Evolutionary conservation across 2,113 vertebrate species (phyloP).

Genomic region (Jacana jacana): DNA sequence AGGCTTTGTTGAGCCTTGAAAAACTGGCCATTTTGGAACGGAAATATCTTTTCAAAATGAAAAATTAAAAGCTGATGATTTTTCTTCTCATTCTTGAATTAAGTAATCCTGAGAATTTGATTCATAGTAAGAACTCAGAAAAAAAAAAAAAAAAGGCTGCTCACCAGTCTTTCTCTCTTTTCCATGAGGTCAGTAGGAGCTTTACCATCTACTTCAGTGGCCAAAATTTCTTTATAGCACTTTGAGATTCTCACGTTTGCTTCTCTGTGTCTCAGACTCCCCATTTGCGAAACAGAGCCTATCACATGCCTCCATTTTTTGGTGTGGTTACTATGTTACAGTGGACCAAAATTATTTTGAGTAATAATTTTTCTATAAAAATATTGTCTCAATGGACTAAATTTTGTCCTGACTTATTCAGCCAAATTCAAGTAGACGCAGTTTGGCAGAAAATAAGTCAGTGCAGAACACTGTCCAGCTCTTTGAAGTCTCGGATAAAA

Average conservation of each 20-base stretch:
- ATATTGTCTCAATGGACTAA: neutral
- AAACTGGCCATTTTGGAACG: neutral
- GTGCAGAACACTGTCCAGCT: neutral
- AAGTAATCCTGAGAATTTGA: neutral
- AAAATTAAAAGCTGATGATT: neutral
- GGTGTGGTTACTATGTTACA: neutral
- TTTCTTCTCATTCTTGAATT: neutral
- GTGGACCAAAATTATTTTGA: neutral
- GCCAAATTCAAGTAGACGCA: neutral
- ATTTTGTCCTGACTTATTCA: neutral
- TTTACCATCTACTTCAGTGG: neutral
- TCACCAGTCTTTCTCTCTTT: neutral
- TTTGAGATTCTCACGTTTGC: neutral
- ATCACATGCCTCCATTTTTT: neutral
- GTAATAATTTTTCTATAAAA: neutral
- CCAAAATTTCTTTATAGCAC: neutral
- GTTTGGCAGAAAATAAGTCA: neutral
- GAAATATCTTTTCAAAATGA: neutral
- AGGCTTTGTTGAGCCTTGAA: neutral
- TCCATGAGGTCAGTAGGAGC: neutral
- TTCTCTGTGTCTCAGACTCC: neutral
- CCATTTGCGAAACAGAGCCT: neutral
- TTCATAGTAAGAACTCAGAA: neutral
- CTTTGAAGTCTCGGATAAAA: constrained; percentile 1
- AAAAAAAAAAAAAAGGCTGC: neutral